A percentile compares a stretch with the other conserved stretches of the same genome.
These are phyloP conservation scores for Scopus umbretta DNA, from an alignment of 2,113 vertebrate species.

Conservation along the genomic window DNA sequence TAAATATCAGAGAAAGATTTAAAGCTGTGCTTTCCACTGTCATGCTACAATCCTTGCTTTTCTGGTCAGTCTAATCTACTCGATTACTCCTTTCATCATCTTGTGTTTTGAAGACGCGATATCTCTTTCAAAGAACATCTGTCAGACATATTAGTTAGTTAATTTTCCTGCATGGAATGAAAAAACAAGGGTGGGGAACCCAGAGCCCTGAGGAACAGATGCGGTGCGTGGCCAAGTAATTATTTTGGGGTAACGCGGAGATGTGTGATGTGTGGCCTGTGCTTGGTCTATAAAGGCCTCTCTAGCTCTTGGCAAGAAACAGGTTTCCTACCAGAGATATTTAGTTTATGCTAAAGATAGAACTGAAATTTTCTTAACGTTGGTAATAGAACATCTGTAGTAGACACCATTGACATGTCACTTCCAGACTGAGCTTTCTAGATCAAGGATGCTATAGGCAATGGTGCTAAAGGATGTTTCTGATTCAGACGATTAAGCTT, in stretches of 20 bases:
- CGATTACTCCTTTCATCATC: conserved; percentile 14
- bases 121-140: conserved; percentile 28
- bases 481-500: neutral
- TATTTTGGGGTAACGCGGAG: neutral
- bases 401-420: neutral
- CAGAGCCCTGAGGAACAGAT: neutral
- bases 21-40: neutral
- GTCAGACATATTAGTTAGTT: conserved; percentile 4
- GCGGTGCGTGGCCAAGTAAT: neutral
- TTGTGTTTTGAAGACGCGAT: neutral
- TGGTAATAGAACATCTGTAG: neutral
- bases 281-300: neutral
- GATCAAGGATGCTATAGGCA: neutral
- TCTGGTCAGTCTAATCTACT: conserved; percentile 28
- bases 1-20: conserved; percentile 15
- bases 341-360: neutral
- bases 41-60: conserved; percentile 7
- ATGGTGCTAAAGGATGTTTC: neutral
- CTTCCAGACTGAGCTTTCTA: neutral
- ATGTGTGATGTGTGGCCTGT: neutral
- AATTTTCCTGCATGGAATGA: neutral
- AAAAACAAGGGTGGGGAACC: conserved; percentile 7
- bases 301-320: neutral
- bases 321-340: neutral
- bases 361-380: neutral